phyloP scores from a whole-genome alignment of 2,113 vertebrate species.

The Eulemur rufifrons region DNA sequence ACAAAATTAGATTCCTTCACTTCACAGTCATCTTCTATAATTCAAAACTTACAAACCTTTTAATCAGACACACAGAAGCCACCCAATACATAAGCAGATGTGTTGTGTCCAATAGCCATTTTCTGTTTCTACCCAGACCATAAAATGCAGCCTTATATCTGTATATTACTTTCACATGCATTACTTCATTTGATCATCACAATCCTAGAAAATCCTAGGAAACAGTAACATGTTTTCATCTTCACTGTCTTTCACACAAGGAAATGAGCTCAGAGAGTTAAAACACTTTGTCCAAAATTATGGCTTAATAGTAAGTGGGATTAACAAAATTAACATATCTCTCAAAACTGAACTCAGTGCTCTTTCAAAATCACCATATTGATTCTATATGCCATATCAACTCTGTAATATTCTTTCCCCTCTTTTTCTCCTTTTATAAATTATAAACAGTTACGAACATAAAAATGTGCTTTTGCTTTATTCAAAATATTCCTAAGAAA shows the following conservation, averaged over 20 bases:
- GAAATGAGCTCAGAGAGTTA: background rate
- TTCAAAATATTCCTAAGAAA: background rate
- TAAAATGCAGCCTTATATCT: background rate
- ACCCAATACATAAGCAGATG: background rate
- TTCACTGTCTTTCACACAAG: constrained; percentile 18
- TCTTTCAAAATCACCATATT: constrained; percentile 2
- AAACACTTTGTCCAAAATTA: constrained; percentile 4
- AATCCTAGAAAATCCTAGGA: background rate
- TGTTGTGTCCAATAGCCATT: constrained; percentile 10
- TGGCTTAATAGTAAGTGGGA: background rate
- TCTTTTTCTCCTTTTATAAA: background rate
- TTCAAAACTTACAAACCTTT: background rate
- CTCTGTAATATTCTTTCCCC: background rate
- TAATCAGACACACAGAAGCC: background rate
- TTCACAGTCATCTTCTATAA: background rate
- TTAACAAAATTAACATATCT: constrained; percentile 31
- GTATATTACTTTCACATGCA: background rate
- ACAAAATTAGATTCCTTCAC: background rate
- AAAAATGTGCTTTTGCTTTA: background rate
- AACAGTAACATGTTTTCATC: background rate
- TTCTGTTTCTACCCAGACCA: background rate
- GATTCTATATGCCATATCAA: background rate
- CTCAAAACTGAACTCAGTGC: background rate
- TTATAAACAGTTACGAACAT: background rate
- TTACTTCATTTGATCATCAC: background rate